Evolutionary conservation across 2,888 invertebrate species (phyloP), one percentile per base, ranked within the genome.

Genomic region (Stramonita haemastoma): DNA sequence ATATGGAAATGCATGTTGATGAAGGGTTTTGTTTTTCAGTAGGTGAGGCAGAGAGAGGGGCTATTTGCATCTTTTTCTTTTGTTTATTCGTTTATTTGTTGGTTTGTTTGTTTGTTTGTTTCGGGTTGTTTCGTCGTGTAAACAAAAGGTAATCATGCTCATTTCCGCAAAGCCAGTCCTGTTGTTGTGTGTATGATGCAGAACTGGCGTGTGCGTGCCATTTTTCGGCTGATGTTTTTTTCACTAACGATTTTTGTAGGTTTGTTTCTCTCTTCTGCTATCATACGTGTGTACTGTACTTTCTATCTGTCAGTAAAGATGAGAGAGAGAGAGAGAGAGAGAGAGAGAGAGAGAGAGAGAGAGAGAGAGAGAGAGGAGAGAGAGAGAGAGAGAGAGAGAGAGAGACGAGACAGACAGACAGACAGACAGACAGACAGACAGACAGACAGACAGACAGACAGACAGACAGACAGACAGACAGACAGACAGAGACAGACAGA

Each of bases 301-400:
- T 46, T 46, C 46, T 46, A 46, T 46, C 46, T 46, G 46, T 46
- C 46, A 46, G 46, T 46, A 46, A 5, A 5, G 46, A 46, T n/a
- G n/a, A n/a, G n/a, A n/a, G 73, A 73, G 73, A 73, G n/a, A 73
- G 73, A 73, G 73, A 73, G 22, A n/a, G n/a, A 73, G n/a, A 73
- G n/a, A n/a, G n/a, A 73, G n/a, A 73, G 22, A n/a, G n/a, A 73
- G n/a, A 73, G 5, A n/a, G 73, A 29, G 6, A 73, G 73, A 73
- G n/a, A 73, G 73, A 73, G 73, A 73, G 17, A 60, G 60, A 60
- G 60, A 70, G 22, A 15, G 70, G 26, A 8, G 26, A n/a, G 26
- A 70, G 22, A 70, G n/a, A 73, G n/a, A 29, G 2, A 73, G 5
- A n/a, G 6, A 6, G 73, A 73, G 0, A n/a, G n/a, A n/a, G 1